Conservation (phyloP, 37 sponge, comb jelly and placozoan genomes). For the Oopsacas minuta region DNA sequence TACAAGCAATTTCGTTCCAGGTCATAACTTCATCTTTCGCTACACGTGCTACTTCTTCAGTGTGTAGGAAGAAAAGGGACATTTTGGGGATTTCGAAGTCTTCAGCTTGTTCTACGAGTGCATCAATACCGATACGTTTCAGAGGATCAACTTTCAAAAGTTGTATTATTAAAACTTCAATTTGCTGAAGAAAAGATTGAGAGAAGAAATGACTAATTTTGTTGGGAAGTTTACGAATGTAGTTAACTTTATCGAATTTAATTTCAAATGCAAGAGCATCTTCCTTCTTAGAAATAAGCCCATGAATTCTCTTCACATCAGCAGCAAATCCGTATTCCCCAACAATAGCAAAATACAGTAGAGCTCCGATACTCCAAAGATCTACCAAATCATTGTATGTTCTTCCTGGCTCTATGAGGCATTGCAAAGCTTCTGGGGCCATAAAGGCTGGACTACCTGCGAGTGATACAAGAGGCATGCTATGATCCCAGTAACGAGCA, state of each 20-base stretch:
- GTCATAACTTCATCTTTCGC: not conserved
- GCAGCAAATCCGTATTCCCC: slow-evolving; percentile 11
- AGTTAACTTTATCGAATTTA: not conserved
- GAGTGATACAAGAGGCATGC: not conserved
- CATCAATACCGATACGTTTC: not conserved
- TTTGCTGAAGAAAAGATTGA: not conserved
- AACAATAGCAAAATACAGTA: not conserved
- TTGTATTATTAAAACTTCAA: slow-evolving; percentile 1
- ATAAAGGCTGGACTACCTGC: slow-evolving; percentile 5
- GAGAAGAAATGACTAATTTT: not conserved
- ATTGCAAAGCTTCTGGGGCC: slow-evolving; percentile 12
- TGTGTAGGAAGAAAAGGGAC: slow-evolving; percentile 6
- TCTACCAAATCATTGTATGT: slow-evolving; percentile 1
- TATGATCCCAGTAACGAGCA: slow-evolving; percentile 9
- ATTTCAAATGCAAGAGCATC: slow-evolving; percentile 1
- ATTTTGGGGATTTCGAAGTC: not conserved
- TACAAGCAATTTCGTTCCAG: not conserved
- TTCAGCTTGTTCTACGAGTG: not conserved
- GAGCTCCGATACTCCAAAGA: slow-evolving; percentile 9
- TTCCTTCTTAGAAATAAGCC: not conserved
- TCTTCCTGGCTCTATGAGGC: not conserved
- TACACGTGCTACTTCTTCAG: not conserved
- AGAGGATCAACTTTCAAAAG: not conserved
- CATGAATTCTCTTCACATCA: not conserved
- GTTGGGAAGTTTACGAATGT: not conserved